Evolutionary conservation across 2,797 vertebrate species (phyloP), one percentile per base, ranked within the genome.

Genomic region (Arnoldichthys spilopterus): DNA sequence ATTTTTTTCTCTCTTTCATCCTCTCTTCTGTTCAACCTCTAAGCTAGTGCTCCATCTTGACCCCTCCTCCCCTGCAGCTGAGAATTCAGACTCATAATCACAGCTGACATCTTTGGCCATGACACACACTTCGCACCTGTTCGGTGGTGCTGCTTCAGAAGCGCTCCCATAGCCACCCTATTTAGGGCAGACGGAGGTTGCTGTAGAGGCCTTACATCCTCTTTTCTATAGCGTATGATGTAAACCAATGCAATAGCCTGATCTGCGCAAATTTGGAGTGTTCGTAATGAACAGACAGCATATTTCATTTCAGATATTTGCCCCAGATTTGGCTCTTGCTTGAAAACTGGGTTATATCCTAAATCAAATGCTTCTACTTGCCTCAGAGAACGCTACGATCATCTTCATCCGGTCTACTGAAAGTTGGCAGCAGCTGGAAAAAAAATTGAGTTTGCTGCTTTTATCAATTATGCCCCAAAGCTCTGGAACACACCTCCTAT

Each of bases 161-260:
- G n/a, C 49, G 68, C 22, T 26, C 24, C 45, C 28, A 63, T 59
- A 72, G 62, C 26, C 61, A 43, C 20, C 78, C 62, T 59, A 49
- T 26, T 37, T 73, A 40, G 67, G 49, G 28, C 47, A 20, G 26
- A 26, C 3, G 7, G 49, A 63, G 18, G 24, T 24, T 67, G 51
- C 77, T 54, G 51, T 26, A 16, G 49, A 37, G 40, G 34, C 54
- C 49, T 68, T 51, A 26, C 6, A 1, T 37, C 51, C 40, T 32
- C 32, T 32, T 13, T 28, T 74, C 20, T 30, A 40, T 43, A 68
- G 40, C 43, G 56, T 63, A 83, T 83, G 78, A 85, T 83, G 84
- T 64, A 85, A 85, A 83, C 77, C 40, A 2, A 70, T 70, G 84
- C 78, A 83, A 85, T n/a, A 54, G 32, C 56, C 24, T 20, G 3